phyloP scores from a whole-genome alignment of 2,113 vertebrate species.

The Camelus dromedarius region DNA sequence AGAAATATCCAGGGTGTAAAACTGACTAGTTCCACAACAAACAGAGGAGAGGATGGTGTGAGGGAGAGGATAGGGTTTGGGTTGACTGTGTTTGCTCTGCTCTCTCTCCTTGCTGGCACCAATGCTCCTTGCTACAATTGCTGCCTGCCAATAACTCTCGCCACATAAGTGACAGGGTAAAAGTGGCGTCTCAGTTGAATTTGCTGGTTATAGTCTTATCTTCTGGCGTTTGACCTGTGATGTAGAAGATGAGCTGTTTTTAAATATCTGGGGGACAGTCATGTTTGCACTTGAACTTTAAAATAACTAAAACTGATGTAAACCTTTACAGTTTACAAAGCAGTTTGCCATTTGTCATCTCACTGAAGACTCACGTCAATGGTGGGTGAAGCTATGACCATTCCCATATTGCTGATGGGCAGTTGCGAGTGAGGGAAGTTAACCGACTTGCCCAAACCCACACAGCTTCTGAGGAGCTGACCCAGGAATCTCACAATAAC shows the following conservation, averaged over 20 bases:
- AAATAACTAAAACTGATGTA: neutral
- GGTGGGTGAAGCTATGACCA: neutral
- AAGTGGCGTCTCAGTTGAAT: neutral
- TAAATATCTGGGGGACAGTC: neutral
- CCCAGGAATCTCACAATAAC: neutral
- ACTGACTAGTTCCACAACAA: too few relatives aligned
- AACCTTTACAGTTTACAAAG: neutral
- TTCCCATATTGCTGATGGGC: rapidly evolving
- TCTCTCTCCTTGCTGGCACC: neutral
- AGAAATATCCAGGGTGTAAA: neutral
- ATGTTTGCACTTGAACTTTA: neutral
- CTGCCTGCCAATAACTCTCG: neutral
- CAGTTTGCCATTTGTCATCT: neutral
- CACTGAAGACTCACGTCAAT: neutral
- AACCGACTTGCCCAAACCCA: neutral
- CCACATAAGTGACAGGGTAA: neutral
- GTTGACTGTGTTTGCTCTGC: too few relatives aligned
- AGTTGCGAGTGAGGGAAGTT: neutral
- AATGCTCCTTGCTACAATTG: neutral
- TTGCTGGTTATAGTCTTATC: neutral
- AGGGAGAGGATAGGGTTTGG: neutral
- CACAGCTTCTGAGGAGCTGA: neutral
- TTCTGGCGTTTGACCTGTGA: neutral
- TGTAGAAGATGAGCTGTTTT: neutral
- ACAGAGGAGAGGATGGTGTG: rapidly evolving